A percentile compares a stretch with the other conserved stretches of the same genome.
Evolutionary conservation across 2,888 invertebrate genomes (phyloP).

Genomic region (Harpalus rufipes): DNA sequence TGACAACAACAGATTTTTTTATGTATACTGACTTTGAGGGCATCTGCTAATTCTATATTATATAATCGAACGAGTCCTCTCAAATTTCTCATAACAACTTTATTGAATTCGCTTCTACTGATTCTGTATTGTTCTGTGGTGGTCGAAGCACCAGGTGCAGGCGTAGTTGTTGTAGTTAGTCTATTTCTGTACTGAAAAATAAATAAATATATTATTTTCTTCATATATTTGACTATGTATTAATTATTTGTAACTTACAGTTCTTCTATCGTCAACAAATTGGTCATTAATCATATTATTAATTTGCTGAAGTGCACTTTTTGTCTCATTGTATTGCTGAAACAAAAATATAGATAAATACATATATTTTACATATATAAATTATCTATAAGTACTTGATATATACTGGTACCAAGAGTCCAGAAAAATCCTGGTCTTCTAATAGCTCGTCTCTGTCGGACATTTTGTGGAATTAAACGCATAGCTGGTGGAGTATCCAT

Average conservation of each 20-base stretch:
- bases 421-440: constrained; percentile 73
- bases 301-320: constrained; percentile 77
- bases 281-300: constrained; percentile 75
- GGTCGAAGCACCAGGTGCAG: constrained; percentile 73
- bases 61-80: constrained; percentile 78
- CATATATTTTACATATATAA: background rate
- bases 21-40: constrained; percentile 76
- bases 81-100: constrained; percentile 77
- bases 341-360: constrained; percentile 69
- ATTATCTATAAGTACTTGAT: constrained; percentile 33
- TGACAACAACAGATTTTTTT: no score
- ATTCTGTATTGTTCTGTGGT: constrained; percentile 76
- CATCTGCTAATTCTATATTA: constrained; percentile 79
- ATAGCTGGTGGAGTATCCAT: background rate
- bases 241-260: constrained; percentile 71
- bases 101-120: constrained; percentile 75
- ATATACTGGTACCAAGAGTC: constrained; percentile 69
- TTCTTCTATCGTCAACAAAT: constrained; percentile 75
- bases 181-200: constrained; percentile 70
- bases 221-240: constrained; percentile 11
- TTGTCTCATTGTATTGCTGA: constrained; percentile 79
- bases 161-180: constrained; percentile 72
- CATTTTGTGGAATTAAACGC: constrained; percentile 45
- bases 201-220: constrained; percentile 7
- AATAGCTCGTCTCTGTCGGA: constrained; percentile 62